Base-by-base conservation (phyloP, 2,888 invertebrate genomes). In the Harpagoxenus sublaevis region DNA sequence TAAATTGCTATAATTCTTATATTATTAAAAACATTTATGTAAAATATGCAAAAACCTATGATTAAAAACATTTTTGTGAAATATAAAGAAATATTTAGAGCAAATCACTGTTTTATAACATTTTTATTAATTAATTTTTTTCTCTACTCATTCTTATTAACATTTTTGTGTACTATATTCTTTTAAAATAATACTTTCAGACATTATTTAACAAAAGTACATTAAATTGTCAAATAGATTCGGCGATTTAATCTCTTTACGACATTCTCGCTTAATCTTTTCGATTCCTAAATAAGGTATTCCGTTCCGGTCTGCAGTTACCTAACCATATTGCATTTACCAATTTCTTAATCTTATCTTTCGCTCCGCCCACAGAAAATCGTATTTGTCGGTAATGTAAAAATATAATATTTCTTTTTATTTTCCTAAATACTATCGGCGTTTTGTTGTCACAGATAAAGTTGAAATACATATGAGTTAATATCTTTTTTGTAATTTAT, bases 321-420 rank as follows among this genome's bases (percentile, higher is more conserved):
- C 23, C 23, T 23, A 77, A 63, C 83, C 87, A 88, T 91, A 92
- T 92, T 92, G 85, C 90, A 89, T 92, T 92, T 92, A 92, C 81
- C 91, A 90, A 91, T 89, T 90, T 87, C 86, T 88, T 84, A 83
- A 71, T 83, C 82, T 79, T 63, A 75, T 71, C 66, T 84, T 86
- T 79, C 87, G 87, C 84, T 79, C 28, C 71, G 39, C 82, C 78
- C 71, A 68, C 15, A 70, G 90, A 87, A 91, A 91, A 91, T 90
- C 74, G 74, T 89, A 88, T 91, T 91, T 74, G 88, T 87, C 87
- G 88, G 79, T 85, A 87, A 71, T 71, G 85, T 75, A 65, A 86
- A 89, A 88, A 87, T 87, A 62, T 86, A 89, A 90, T 70, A 84
- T 86, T 87, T 86, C 73, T 81, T 55, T 15, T 39, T 45, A 31